Base-by-base conservation (phyloP, 2,888 invertebrate genomes). In the Cheilosia variabilis region DNA sequence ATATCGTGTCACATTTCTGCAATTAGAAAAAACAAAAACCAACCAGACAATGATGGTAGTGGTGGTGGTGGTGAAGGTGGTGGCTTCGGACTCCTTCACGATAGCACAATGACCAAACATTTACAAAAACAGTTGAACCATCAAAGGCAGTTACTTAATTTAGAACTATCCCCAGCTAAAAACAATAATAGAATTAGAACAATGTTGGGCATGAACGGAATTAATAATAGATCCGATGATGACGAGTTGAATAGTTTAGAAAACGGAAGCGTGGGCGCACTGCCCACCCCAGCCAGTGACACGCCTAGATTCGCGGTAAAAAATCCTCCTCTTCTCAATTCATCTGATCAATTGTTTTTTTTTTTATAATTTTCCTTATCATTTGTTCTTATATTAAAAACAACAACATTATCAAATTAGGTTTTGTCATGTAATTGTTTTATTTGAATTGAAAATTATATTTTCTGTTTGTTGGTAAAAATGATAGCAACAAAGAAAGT, bases 1-100 rank as follows among this genome's bases (percentile, higher is more conserved):
- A 96, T 97, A 95, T 97, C 97, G 95, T 96, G 96, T 94, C 96
- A 96, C 94, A 95, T 96, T 93, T 93, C 93, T 93, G 93, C 94
- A 88, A 90, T 91, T 87, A 87, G 88, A 90, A 91, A 86, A 92
- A 92, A 93, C 93, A 93, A 93, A 92, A 90, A 53, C 90, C 92
- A 93, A 93, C 93, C 93, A 93, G 93, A 93, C 92, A 94, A 90
- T 89, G 89, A 88, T 73, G 89, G 87, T 89, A 89, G 88, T 31
- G 31, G 87, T 88, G 88, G 82, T 90, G 65, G 73, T 79, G 80
- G 78, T 78, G 88, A 88, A 87, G 87, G 79, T 84, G 89, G 90
- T 88, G 90, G 68, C 77, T 87, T 73, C 68, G 82, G 91, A 89
- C 90, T 90, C 87, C 91, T 91, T 89, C 90, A 91, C 88, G 91